Conservation (phyloP, 2,797 vertebrate genomes). For the Chelon labrosus region DNA sequence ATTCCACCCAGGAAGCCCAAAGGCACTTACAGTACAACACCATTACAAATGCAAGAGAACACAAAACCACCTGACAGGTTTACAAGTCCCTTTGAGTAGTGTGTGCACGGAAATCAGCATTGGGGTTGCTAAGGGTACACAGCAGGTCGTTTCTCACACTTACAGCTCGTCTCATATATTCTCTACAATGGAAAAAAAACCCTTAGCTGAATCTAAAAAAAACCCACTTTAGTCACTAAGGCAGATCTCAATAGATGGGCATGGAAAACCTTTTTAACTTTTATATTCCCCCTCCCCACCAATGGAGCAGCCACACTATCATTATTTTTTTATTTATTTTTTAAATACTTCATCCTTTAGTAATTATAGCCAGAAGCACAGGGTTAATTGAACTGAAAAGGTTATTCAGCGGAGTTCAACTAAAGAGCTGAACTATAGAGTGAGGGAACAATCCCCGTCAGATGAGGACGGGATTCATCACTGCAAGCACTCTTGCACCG, state of each 20-base stretch:
- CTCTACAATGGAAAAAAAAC: constrained; percentile 44
- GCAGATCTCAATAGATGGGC: constrained; percentile 25
- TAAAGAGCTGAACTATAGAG: constrained; percentile 38
- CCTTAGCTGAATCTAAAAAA: constrained; percentile 34
- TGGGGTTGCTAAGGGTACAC: constrained; percentile 28
- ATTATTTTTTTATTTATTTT: background rate
- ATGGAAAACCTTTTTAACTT: constrained; percentile 51
- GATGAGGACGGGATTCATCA: constrained; percentile 36
- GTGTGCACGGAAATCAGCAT: constrained; percentile 1
- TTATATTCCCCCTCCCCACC: constrained; percentile 39
- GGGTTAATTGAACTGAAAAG: constrained; percentile 82
- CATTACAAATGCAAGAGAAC: constrained; percentile 60
- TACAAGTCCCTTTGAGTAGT: constrained; percentile 43
- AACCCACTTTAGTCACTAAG: constrained; percentile 51
- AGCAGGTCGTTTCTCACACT: constrained; percentile 45
- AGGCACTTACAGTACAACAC: constrained; percentile 38
- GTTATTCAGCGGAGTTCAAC: constrained; percentile 62
- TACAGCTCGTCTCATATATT: constrained; percentile 12
- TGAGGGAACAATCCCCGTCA: constrained; percentile 59
- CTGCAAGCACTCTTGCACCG: background rate
- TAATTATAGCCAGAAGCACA: constrained; percentile 77
- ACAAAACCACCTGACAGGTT: constrained; percentile 62
- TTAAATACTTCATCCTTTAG: constrained; percentile 71
- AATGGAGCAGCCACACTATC: constrained; percentile 34
- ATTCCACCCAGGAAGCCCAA: constrained; percentile 37